phyloP scores from a whole-genome alignment of 2,113 vertebrate genomes.

The Pithys albifrons region DNA sequence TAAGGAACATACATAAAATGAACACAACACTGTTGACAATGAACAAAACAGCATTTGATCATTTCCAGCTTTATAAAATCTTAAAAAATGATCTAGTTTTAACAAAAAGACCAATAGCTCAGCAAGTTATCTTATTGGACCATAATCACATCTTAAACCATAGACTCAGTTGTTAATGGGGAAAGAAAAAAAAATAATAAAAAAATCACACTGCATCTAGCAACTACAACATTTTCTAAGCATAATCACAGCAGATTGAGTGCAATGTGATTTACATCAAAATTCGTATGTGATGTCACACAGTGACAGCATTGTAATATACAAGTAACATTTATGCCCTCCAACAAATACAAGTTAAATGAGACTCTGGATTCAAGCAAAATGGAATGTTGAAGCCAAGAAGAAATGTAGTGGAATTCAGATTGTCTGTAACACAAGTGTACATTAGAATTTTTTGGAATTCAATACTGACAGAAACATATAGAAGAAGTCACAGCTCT shows the following conservation, averaged over 20 bases:
- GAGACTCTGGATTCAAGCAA: slow-evolving; percentile 64
- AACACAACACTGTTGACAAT: slow-evolving; percentile 79
- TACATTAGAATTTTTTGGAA: slow-evolving; percentile 48
- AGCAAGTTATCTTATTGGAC: slow-evolving; percentile 77
- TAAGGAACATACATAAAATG: slow-evolving; percentile 80
- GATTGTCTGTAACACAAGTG: slow-evolving; percentile 71
- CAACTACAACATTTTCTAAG: slow-evolving; percentile 76
- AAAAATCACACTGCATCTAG: slow-evolving; percentile 73
- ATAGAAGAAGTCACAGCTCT: slow-evolving; percentile 63
- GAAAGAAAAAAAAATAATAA: neutral
- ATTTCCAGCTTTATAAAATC: slow-evolving; percentile 77
- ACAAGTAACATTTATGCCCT: slow-evolving; percentile 76
- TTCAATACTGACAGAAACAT: slow-evolving; percentile 63
- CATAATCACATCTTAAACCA: slow-evolving; percentile 76
- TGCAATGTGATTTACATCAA: slow-evolving; percentile 79
- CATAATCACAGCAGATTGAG: slow-evolving; percentile 78
- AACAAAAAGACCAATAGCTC: slow-evolving; percentile 74
- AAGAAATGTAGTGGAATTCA: slow-evolving; percentile 79
- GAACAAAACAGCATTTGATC: slow-evolving; percentile 75
- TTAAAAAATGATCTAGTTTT: slow-evolving; percentile 72
- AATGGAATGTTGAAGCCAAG: slow-evolving; percentile 77
- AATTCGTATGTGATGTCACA: slow-evolving; percentile 87
- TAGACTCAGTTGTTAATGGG: slow-evolving; percentile 67
- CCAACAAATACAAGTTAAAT: slow-evolving; percentile 71
- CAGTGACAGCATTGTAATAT: slow-evolving; percentile 87